Conservation (phyloP, 1,140 invertebrate species). For the Rhyzopertha dominica region DNA sequence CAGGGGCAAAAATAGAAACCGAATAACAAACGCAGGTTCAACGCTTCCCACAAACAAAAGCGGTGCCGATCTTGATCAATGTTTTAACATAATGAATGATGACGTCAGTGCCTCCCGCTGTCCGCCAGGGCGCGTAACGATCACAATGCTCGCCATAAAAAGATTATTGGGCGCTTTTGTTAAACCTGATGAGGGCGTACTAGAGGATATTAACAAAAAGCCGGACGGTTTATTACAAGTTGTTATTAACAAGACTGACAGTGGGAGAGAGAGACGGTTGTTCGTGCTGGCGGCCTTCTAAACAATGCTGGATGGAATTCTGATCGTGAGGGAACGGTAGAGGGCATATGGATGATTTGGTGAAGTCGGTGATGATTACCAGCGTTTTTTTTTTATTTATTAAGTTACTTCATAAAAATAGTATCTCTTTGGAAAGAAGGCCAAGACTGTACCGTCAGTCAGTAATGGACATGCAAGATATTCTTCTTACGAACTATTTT, state of each 20-base stretch:
- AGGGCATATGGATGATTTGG: no score
- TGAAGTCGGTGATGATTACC: no score
- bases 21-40: background rate
- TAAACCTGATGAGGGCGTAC: slow-evolving; percentile 22
- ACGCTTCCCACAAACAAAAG: slow-evolving; percentile 3
- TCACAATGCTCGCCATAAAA: slow-evolving; percentile 22
- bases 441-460: no score
- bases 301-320: slow-evolving; percentile 20
- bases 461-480: no score
- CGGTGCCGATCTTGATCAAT: slow-evolving; percentile 17
- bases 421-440: no score
- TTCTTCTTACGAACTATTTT: no score
- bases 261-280: no score
- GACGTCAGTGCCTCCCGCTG: slow-evolving; percentile 19
- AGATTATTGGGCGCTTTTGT: slow-evolving; percentile 23
- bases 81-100: slow-evolving; percentile 21
- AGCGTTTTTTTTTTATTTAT: no score
- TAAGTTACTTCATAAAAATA: no score
- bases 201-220: slow-evolving; percentile 20
- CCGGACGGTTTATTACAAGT: slow-evolving; percentile 18
- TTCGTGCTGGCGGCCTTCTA: slow-evolving; percentile 12
- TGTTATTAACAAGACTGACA: slow-evolving; percentile 13
- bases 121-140: slow-evolving; percentile 13
- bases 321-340: no score
- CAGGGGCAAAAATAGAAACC: no score